Evolutionary conservation across 2,113 vertebrate species (phyloP).

Genomic region (Protobothrops flavoviridis): DNA sequence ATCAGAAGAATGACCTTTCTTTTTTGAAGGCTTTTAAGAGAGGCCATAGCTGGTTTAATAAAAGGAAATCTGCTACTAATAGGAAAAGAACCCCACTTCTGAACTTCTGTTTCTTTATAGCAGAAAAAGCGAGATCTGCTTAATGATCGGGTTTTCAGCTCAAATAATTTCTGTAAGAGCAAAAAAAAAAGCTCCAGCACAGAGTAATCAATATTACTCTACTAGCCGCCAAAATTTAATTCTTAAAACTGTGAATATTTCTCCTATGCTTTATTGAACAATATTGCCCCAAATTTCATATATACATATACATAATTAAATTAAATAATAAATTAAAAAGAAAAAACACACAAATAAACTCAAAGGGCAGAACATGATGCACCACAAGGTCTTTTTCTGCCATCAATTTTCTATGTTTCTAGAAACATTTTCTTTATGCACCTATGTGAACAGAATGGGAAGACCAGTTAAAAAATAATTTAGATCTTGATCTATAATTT

Average conservation of each 20-base stretch:
- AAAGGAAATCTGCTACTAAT: constrained; percentile 4
- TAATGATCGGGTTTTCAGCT: not conserved
- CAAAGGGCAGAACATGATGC: too few relatives aligned
- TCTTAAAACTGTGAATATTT: not conserved
- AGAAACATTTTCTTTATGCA: not conserved
- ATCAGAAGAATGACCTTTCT: not conserved
- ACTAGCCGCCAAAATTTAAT: not conserved
- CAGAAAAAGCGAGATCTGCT: not conserved
- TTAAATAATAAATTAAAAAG: not conserved
- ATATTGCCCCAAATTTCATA: not conserved
- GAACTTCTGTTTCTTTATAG: not conserved
- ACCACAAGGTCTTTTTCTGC: too few relatives aligned
- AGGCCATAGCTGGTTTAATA: not conserved
- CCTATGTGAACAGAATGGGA: not conserved
- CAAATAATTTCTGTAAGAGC: not conserved
- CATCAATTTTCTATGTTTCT: too few relatives aligned
- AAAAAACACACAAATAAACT: too few relatives aligned
- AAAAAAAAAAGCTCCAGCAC: not conserved
- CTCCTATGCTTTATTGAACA: not conserved
- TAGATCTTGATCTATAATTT: not conserved
- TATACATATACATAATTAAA: not conserved
- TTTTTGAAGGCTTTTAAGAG: not conserved
- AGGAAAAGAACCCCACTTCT: not conserved
- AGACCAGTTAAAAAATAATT: not conserved
- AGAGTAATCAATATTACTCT: not conserved